Conservation (phyloP, 1,140 invertebrate species). For the Drosophila sproati region DNA sequence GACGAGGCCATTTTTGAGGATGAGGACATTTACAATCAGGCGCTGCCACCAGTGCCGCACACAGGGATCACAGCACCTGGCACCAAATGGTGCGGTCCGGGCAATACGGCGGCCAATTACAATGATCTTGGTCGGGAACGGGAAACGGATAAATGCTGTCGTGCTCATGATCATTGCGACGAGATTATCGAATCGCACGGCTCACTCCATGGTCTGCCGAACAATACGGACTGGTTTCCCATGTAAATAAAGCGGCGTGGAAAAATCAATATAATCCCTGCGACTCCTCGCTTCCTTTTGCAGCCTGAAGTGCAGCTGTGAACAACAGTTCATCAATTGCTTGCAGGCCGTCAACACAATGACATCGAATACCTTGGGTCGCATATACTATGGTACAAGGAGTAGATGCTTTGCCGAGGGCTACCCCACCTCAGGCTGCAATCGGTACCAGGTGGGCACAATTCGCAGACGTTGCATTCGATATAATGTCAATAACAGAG, state of each 20-base stretch:
- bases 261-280: slow-evolving; percentile 58
- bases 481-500: slow-evolving; percentile 85
- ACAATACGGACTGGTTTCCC: slow-evolving; percentile 87
- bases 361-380: slow-evolving; percentile 86
- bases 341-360: slow-evolving; percentile 85
- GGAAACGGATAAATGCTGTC: slow-evolving; percentile 91
- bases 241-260: slow-evolving; percentile 57
- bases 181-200: slow-evolving; percentile 86
- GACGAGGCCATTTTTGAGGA: slow-evolving; percentile 82
- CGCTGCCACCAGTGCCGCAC: slow-evolving; percentile 64
- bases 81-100: slow-evolving; percentile 90
- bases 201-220: slow-evolving; percentile 86
- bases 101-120: slow-evolving; percentile 88
- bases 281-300: slow-evolving; percentile 34
- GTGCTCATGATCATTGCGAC: slow-evolving; percentile 91
- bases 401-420: slow-evolving; percentile 89
- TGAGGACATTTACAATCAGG: slow-evolving; percentile 79
- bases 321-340: slow-evolving; percentile 89
- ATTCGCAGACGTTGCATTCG: slow-evolving; percentile 85
- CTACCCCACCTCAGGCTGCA: slow-evolving; percentile 87
- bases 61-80: slow-evolving; percentile 84
- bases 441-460: slow-evolving; percentile 78
- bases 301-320: slow-evolving; percentile 88
- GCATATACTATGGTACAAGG: slow-evolving; percentile 88
- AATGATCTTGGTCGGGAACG: slow-evolving; percentile 89